phyloP scores from a whole-genome alignment of 2,888 invertebrate species.

The Acanthacorydalis orientalis region DNA sequence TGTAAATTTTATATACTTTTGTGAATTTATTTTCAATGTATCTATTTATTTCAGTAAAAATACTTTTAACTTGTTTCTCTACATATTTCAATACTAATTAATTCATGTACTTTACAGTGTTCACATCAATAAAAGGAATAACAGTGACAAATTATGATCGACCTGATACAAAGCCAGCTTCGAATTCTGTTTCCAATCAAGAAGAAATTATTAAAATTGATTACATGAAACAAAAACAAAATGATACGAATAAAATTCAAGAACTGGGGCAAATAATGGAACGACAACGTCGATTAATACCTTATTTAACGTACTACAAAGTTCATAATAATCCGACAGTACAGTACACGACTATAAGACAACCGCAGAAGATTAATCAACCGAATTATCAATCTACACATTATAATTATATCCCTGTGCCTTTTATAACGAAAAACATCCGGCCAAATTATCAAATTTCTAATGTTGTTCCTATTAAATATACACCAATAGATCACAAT shows the following conservation, averaged over 20 bases:
- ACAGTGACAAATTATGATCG: too few species aligned
- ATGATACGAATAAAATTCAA: slow-evolving; percentile 12
- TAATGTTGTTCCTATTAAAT: slow-evolving; percentile 2
- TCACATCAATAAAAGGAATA: too few species aligned
- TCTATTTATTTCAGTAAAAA: too few species aligned
- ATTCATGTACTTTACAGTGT: too few species aligned
- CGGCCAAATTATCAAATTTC: slow-evolving; percentile 4
- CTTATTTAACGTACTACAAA: slow-evolving; percentile 64
- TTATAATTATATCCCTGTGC: slow-evolving; percentile 17
- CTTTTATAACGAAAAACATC: slow-evolving; percentile 1
- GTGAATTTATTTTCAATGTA: too few species aligned
- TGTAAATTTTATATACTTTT: too few species aligned
- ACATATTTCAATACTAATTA: too few species aligned
- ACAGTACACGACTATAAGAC: slow-evolving; percentile 31
- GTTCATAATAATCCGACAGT: slow-evolving; percentile 28
- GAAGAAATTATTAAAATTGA: slow-evolving; percentile 7
- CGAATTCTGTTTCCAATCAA: too few species aligned
- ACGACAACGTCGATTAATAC: slow-evolving; percentile 60
- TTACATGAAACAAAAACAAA: slow-evolving; percentile 7
- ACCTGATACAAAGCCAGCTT: too few species aligned
- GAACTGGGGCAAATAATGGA: slow-evolving; percentile 35
- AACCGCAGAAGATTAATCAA: slow-evolving; percentile 29
- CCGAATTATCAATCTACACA: slow-evolving; percentile 23
- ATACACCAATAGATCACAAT: slow-evolving; percentile 4
- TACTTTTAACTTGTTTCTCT: too few species aligned